Evolutionary conservation across 2,888 invertebrate genomes (phyloP).

Genomic region (Eustalomyia histrio): DNA sequence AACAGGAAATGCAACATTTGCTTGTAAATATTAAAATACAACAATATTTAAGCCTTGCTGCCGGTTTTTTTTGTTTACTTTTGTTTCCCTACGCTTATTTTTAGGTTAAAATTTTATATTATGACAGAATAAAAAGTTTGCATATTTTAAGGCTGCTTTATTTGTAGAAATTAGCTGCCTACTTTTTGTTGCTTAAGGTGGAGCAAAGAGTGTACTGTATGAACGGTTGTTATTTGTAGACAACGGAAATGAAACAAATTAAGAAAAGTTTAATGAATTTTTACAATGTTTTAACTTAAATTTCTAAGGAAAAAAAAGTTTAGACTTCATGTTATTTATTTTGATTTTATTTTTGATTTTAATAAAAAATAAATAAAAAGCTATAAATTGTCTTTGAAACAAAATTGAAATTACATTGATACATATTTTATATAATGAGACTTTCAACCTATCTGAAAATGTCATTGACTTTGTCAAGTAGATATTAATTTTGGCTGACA

Average conservation of each 20-base stretch:
- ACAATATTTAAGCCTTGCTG: conserved; percentile 9
- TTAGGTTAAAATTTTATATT: conserved; percentile 32
- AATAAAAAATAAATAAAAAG: not conserved
- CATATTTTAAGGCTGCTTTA: conserved; percentile 48
- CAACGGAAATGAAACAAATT: not conserved
- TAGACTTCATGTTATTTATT: not conserved
- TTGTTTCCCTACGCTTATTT: conserved; percentile 14
- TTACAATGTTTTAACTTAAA: conserved; percentile 6
- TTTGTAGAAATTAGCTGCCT: conserved; percentile 55
- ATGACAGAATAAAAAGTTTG: conserved; percentile 8
- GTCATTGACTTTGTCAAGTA: not conserved
- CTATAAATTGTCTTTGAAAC: not conserved
- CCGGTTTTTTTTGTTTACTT: not conserved
- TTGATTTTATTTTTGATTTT: not conserved
- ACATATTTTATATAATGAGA: conserved; percentile 1
- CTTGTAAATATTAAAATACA: conserved; percentile 34
- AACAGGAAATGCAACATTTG: conserved; percentile 60
- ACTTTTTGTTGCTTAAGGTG: conserved; percentile 28
- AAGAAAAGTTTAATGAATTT: not conserved
- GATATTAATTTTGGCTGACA: not conserved
- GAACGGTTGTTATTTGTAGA: not conserved
- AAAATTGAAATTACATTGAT: conserved; percentile 6
- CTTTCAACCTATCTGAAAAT: not conserved
- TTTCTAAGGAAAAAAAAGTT: not conserved
- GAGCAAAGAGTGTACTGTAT: not conserved